Base-by-base conservation (phyloP, 2,113 vertebrate species). In the Aplodontia rufa region DNA sequence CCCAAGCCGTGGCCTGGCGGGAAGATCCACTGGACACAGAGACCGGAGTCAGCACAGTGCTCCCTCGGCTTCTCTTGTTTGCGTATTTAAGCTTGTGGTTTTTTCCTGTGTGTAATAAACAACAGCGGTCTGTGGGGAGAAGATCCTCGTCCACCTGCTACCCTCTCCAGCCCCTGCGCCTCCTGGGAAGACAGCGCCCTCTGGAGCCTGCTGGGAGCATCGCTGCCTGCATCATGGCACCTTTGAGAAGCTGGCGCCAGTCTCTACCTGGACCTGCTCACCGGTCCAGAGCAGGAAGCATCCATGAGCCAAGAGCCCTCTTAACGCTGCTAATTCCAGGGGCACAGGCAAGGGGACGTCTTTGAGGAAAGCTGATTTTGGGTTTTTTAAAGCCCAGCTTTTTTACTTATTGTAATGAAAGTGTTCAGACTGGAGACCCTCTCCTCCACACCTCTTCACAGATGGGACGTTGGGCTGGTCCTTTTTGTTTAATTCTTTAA, bases 41-140 rank as follows among this genome's bases (percentile, higher is more conserved):
- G 92, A 87, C 90, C 1, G 0, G 75, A 87, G 93, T 74, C 82
- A 11, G 89, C 92, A 32, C 78, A 3, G 87, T 4, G 49, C 78
- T 87, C 82, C 85, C 81, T 90, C 42, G 26, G 88, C 96, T 49
- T 79, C 96, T 97, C 95, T 66, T 32, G 49, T 75, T 58, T 93
- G 76, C 93, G 35, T 87, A 85, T 81, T 69, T n/a, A 76, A 85
- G 40, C 64, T 42, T 90, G 62, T 90, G 87, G 92, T 58, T 91
- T 96, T 92, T 76, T 94, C 94, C 90, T 28, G 93, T 81, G 97
- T 98, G 96, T 98, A 97, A 98, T 97, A 97, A 98, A 72, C 53
- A 96, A 86, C 95, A 62, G 94, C 80, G 30, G 92, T 87, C 94
- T 81, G 78, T 81, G 68, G 10, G 87, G 96, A 96, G 93, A 89